Evolutionary conservation across 1,140 invertebrate genomes (phyloP), one percentile per base, ranked within the genome.

Genomic region (Ceratosolen fusciceps): DNA sequence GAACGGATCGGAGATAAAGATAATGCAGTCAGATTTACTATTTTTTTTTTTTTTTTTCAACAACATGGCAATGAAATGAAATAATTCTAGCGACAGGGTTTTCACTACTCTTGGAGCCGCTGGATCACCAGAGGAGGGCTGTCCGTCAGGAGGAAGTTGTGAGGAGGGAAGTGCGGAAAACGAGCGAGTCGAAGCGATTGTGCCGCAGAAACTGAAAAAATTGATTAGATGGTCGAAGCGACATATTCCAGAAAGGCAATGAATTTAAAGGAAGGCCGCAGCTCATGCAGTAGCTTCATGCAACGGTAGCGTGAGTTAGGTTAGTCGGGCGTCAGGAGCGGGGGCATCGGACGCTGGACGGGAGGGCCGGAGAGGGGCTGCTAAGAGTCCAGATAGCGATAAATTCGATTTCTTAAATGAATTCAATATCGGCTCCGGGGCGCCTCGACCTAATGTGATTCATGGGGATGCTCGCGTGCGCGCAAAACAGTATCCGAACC

Each of bases 331-430:
- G n/a, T n/a, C 12, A 52, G 10, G 49, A 52, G 19, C 49, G 10
- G 3, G 49, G 49, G 49, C 5, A 21, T 21, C 2, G 49, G 49
- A 52, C 3, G 3, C 49, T 2, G 3, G 5, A 19, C 49, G 3
- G 12, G 10, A 21, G 14, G 19, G 4, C 43, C 43, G 43, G 43
- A 16, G 43, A 16, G 43, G 16, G 43, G n/a, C n/a, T n/a, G n/a
- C n/a, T 16, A 16, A 47, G 7, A 47, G 8, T 52, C 21, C 14
- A 54, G 72, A 21, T 52, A 21, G 34, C 71, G 56, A 74, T 73
- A 79, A 79, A 79, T 79, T 79, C 70, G 71, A 79, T 79, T 79
- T 52, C 77, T 79, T 74, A 65, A 79, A 79, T 74, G 70, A 79
- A 79, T 79, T 79, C 77, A 74, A 74, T 74, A 79, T 67, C 71